These are phyloP conservation scores for Menidia beryllina DNA, from an alignment of 2,113 vertebrate species.

Conservation along the genomic window DNA sequence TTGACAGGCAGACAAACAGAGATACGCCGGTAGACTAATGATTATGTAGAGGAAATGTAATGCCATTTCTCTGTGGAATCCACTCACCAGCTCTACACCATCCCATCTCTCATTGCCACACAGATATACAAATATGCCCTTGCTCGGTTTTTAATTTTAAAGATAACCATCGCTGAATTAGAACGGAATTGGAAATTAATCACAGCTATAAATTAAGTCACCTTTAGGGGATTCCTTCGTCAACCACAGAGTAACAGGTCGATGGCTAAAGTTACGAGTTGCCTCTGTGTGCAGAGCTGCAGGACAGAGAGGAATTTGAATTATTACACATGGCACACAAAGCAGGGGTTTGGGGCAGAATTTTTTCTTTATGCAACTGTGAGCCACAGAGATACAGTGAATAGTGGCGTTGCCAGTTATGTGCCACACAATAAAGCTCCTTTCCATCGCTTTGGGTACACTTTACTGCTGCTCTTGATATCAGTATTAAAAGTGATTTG, in stretches of 20 bases:
- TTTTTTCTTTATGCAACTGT: constrained; percentile 44
- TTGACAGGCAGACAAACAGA: constrained; percentile 61
- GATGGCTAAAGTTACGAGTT: constrained; percentile 32
- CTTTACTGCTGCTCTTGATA: constrained; percentile 84
- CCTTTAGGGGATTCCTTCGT: constrained; percentile 60
- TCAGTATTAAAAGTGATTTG: constrained; percentile 88
- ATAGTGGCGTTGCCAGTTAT: constrained; percentile 45
- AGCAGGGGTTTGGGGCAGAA: constrained; percentile 52
- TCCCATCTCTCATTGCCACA: constrained; percentile 21
- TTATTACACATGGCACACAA: constrained; percentile 65
- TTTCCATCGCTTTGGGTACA: constrained; percentile 77
- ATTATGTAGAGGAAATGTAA: constrained; percentile 56
- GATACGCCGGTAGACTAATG: constrained; percentile 65
- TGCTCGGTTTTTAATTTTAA: constrained; percentile 71
- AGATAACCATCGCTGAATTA: constrained; percentile 76
- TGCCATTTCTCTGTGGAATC: constrained; percentile 39
- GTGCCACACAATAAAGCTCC: constrained; percentile 79
- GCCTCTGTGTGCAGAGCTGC: constrained; percentile 39
- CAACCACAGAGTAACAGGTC: constrained; percentile 46
- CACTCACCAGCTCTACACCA: not conserved
- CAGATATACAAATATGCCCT: constrained; percentile 45
- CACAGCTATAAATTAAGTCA: constrained; percentile 75
- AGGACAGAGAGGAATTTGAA: constrained; percentile 54
- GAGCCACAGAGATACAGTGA: constrained; percentile 61
- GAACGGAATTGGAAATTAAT: constrained; percentile 82